Conservation (phyloP, 2,888 invertebrate genomes). For the Acrobasis consociella region DNA sequence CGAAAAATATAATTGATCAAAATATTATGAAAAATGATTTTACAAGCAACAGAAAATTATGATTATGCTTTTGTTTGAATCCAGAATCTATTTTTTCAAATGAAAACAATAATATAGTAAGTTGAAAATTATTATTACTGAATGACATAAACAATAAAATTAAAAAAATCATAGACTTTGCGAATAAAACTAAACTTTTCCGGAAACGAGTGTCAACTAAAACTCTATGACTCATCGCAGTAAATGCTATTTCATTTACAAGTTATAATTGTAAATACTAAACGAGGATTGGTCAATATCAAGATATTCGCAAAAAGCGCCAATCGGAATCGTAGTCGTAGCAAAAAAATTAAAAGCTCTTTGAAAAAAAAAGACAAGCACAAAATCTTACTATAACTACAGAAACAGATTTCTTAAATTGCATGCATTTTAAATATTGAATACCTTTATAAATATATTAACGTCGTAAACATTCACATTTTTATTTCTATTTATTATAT, state of each 20-base stretch:
- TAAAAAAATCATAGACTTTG: conserved; percentile 53
- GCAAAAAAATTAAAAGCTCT: background rate
- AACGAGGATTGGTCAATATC: conserved; percentile 35
- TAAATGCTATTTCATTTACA: conserved; percentile 55
- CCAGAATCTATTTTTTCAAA: background rate
- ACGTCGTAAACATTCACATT: too few relatives aligned
- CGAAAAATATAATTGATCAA: conserved; percentile 45
- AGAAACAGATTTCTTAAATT: too few relatives aligned
- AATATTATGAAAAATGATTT: conserved; percentile 3
- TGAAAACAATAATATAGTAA: conserved; percentile 16
- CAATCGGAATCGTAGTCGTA: conserved; percentile 39
- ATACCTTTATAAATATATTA: too few relatives aligned
- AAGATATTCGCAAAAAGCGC: conserved; percentile 1
- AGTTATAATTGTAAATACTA: conserved; percentile 27
- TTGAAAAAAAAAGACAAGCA: background rate
- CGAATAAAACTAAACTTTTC: conserved; percentile 60
- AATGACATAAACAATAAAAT: conserved; percentile 60
- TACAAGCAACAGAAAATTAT: background rate
- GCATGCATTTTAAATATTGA: too few relatives aligned
- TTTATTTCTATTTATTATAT: too few relatives aligned
- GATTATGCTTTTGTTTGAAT: background rate
- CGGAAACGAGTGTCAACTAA: conserved; percentile 80
- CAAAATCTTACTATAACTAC: background rate
- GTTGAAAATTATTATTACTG: conserved; percentile 31
- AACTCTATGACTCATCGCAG: conserved; percentile 76